phyloP scores from a whole-genome alignment of 2,888 invertebrate species.

The Chrysotoxum bicinctum region DNA sequence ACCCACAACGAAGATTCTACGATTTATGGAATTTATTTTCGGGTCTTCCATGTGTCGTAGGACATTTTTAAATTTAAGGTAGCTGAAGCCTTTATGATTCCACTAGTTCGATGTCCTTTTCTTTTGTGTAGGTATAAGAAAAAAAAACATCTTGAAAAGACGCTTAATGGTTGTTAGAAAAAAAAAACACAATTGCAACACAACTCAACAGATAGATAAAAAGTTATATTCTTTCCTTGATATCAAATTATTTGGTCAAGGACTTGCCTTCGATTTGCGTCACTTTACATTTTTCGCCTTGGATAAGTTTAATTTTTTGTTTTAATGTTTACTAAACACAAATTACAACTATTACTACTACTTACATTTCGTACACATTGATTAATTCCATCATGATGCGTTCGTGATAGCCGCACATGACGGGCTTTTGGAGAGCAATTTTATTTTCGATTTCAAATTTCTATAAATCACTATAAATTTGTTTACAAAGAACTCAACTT shows the following conservation, averaged over 20 bases:
- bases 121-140: neutral
- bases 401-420: constrained; percentile 32
- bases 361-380: constrained; percentile 24
- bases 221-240: constrained; percentile 14
- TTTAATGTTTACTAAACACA: constrained; percentile 18
- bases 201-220: constrained; percentile 17
- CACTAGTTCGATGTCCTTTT: neutral
- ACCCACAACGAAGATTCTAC: neutral
- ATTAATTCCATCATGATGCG: constrained; percentile 31
- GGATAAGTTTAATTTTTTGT: neutral
- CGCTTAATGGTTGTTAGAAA: neutral
- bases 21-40: neutral
- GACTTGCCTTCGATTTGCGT: constrained; percentile 23
- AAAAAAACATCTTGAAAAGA: neutral
- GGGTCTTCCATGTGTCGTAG: neutral
- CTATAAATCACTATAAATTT: constrained; percentile 1
- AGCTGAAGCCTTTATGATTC: neutral
- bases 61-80: neutral
- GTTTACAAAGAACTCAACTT: constrained; percentile 27
- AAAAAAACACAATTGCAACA: neutral
- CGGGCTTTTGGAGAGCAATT: neutral
- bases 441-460: neutral
- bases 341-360: neutral
- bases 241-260: constrained; percentile 35
- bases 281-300: neutral